These are phyloP conservation scores for Clarias macrocephalus DNA, from an alignment of 2,113 vertebrate genomes.

Conservation along the genomic window DNA sequence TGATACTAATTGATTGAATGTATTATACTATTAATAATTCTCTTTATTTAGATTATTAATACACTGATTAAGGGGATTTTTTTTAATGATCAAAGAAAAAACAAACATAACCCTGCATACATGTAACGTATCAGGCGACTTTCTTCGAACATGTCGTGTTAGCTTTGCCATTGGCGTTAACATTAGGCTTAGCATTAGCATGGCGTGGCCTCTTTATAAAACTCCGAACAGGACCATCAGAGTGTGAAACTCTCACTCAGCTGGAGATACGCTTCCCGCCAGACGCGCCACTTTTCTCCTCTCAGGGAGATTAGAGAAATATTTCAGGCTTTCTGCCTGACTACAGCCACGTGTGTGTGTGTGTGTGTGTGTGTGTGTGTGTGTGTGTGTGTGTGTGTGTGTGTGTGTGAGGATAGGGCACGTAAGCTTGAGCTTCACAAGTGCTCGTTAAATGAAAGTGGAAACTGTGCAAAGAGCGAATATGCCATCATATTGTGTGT, in stretches of 20 bases:
- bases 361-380: conserved; percentile 14
- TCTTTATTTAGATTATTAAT: too few relatives aligned
- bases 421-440: not conserved
- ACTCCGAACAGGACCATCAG: conserved; percentile 23
- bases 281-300: not conserved
- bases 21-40: too few relatives aligned
- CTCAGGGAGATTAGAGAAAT: conserved; percentile 26
- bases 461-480: not conserved
- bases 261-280: not conserved
- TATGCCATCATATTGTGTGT: conserved; percentile 7
- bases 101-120: not conserved
- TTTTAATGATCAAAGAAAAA: too few relatives aligned
- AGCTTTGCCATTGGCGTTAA: conserved; percentile 8
- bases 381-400: conserved; percentile 5
- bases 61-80: too few relatives aligned
- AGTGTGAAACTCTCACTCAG: conserved; percentile 5
- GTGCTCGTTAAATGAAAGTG: not conserved
- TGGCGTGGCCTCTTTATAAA: conserved; percentile 21
- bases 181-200: not conserved
- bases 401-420: not conserved
- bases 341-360: conserved; percentile 10
- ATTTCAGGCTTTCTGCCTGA: conserved; percentile 12
- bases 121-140: not conserved
- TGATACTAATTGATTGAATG: too few relatives aligned
- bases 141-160: not conserved